Base-by-base conservation (phyloP, 2,797 vertebrate genomes). In the Cephalopachus bancanus region DNA sequence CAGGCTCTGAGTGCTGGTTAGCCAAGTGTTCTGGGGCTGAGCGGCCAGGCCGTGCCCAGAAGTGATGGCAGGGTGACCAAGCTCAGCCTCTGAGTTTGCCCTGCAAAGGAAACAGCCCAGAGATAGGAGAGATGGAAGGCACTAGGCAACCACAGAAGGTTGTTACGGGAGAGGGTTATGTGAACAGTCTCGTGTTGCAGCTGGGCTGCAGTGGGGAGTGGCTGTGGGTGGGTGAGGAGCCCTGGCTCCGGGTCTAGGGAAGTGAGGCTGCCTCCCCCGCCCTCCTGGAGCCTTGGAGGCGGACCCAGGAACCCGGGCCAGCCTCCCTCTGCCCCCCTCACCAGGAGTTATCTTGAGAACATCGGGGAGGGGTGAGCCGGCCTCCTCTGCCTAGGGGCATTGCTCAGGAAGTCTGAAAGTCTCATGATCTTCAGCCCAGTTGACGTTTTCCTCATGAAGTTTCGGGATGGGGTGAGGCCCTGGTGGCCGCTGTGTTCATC, bases 121-220 rank as follows among this genome's bases (percentile, higher is more conserved):
- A 11, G 75, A 2, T 3, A 8, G 62, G 72, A 33, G 55, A 28
- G 20, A 17, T 0, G 1, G 90, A 81, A 8, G 84, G 57, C 16
- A 49, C 85, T 80, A 86, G 93, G 93, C 96, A 96, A 94, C 94
- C 78, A 86, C 55, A 94, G 92, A 92, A 94, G 94, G 95, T 62
- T 93, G 84, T 89, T 91, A 91, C 7, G 55, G 51, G 97, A 86
- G 69, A 94, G 79, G 89, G 91, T 10, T 44, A 8, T 83, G 89
- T 67, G 97, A 76, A 71, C 94, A 19, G 91, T 95, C 87, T 93
- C 80, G 95, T 24, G 33, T 1, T 15, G 5, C 28, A 26, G 74
- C 44, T 9, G 16, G 51, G 74, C 53, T 30, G 44, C 57, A 10
- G 53, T 9, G 59, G 49, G 55, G 22, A 30, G 22, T 16, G 22